Base-by-base conservation (phyloP, 2,797 vertebrate genomes). In the Pseudotriccus pelzelni region DNA sequence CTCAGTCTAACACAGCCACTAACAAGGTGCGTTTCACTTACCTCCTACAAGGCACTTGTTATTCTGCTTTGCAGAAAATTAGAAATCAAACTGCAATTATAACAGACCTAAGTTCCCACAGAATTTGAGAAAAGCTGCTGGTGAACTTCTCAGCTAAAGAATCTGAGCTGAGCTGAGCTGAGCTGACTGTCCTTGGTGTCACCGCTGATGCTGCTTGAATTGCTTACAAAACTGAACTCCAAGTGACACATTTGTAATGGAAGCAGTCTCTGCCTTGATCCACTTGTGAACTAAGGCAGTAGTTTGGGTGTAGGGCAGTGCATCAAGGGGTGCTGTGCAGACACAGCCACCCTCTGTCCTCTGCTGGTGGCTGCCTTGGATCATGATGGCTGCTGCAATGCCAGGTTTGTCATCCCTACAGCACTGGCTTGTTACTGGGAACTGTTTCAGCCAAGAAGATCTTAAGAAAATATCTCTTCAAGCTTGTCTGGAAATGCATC, bases 301-400 rank as follows among this genome's bases (percentile, higher is more conserved):
- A 32, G 19, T 72, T 39, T 53, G 28, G 53, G 27, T 25, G 46
- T 1, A 55, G 12, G 0, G 0, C 18, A 11, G 9, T 53, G 18
- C n/a, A 62, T 20, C 4, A 58, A 67, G 18, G 6, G 8, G 3
- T 64, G 36, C 15, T 1, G 3, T 41, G 30, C n/a, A 78, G 25
- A 14, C 41, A 30, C 44, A 34, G 8, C 17, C 19, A 52, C 20
- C 2, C 30, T 63, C 22, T 41, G 44, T 72, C 30, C 19, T 52
- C n/a, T 64, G 22, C 27, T 2, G 0, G 12, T 53, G 41, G 12
- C 22, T 79, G 32, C 36, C 49, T 49, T 39, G 36, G 32, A 10
- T 60, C 70, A 36, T 14, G 9, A 12, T 14, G 41, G 30, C 44
- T 69, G 32, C 67, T 67, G 28, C 21, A 85, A 13, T 12, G 30